Evolutionary conservation across 2,797 vertebrate genomes (phyloP).

Genomic region (Heterohyrax brucei): DNA sequence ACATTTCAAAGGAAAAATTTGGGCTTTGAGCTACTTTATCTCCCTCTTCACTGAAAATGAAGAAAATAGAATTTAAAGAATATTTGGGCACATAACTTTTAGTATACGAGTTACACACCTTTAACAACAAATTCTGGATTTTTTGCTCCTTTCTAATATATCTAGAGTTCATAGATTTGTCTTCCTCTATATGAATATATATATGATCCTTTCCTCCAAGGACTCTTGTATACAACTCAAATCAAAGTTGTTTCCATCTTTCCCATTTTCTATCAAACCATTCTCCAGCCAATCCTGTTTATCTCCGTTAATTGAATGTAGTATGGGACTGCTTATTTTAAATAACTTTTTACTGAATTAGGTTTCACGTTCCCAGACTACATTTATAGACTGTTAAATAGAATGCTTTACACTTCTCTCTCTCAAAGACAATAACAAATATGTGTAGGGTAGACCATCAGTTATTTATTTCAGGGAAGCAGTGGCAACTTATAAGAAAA

Average conservation of each 20-base stretch:
- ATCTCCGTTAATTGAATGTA: neutral
- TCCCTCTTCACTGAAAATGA: neutral
- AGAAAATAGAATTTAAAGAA: slow-evolving; percentile 2
- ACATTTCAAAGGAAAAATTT: neutral
- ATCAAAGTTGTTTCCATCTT: neutral
- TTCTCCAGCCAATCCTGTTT: neutral
- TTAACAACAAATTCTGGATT: neutral
- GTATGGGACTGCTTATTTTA: neutral
- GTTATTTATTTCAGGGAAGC: slow-evolving; percentile 18
- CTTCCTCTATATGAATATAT: neutral
- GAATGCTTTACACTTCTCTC: slow-evolving; percentile 41
- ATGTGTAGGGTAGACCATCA: neutral
- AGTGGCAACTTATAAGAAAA: neutral
- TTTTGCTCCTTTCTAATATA: slow-evolving; percentile 1
- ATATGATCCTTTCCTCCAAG: neutral
- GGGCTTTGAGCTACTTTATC: neutral
- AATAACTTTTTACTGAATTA: slow-evolving; percentile 46
- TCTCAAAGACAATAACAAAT: slow-evolving; percentile 63
- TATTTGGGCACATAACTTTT: neutral
- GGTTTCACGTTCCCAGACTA: neutral
- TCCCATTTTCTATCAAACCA: neutral
- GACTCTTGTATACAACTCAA: neutral
- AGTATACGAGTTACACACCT: slow-evolving; percentile 39
- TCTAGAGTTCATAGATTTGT: neutral
- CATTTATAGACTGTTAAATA: slow-evolving; percentile 59